Evolutionary conservation across 1,140 invertebrate genomes (phyloP), one percentile per base, ranked within the genome.

Genomic region (Heliothis subflexa): DNA sequence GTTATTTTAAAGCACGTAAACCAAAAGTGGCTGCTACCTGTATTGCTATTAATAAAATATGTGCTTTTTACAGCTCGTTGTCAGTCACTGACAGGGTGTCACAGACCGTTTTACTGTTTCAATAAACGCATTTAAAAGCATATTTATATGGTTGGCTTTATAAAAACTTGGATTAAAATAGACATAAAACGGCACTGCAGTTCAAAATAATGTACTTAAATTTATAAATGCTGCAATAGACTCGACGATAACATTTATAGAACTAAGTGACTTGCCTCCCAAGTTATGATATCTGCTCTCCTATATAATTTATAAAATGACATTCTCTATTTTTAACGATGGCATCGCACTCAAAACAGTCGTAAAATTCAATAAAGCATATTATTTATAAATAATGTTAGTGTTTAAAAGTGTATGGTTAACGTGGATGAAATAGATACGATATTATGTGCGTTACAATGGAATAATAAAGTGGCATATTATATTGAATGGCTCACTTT

Each of bases 291-390:
- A 61, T 33, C 66, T 70, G 66, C 40, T 78, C 21, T 78, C 54
- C 16, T 54, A 61, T 70, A 70, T 78, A 55, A 78, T 78, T 78
- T 68, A 55, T 25, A 59, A 64, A 70, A 55, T 54, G 25, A 18
- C 40, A 10, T 52, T 25, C 10, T 62, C 61, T 66, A 77, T 78
- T 66, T 78, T 78, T 70, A 70, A 59, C 28, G 62, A 59, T 70
- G 52, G 62, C 25, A 78, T 78, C 45, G 64, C 50, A n/a, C 54
- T 70, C 64, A 70, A 28, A 57, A 64, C 59, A 64, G 52, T 78
- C 64, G 64, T 78, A 59, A 78, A 71, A 70, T 70, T 78, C 64
- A 49, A 78, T 78, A 78, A 78, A 78, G 64, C 52, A 33, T 70
- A 78, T 78, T 59, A 78, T 78, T 52, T n/a, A 5, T 66, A 77